phyloP scores from a whole-genome alignment of 2,888 invertebrate species.

The Patella ulyssiponensis region DNA sequence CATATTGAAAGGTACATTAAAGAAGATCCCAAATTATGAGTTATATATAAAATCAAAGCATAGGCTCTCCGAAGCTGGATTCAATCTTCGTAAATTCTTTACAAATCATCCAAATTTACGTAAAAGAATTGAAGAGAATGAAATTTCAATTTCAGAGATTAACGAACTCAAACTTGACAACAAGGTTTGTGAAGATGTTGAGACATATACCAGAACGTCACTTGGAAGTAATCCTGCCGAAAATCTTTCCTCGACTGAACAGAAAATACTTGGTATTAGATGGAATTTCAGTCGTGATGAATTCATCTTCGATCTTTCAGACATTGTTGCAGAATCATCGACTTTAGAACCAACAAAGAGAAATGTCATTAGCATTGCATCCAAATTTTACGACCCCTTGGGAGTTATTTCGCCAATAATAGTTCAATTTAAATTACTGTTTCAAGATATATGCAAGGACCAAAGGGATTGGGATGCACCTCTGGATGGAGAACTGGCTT shows the following conservation, averaged over 20 bases:
- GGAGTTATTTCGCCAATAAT: not conserved
- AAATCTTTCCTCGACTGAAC: not conserved
- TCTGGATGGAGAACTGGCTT: not conserved
- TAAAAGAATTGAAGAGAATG: not conserved
- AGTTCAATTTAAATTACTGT: not conserved
- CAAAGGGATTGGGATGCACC: not conserved
- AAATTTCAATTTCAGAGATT: not conserved
- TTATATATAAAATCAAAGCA: not conserved
- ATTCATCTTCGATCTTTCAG: not conserved
- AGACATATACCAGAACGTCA: not conserved
- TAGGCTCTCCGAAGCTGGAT: not conserved
- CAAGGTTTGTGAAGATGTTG: not conserved
- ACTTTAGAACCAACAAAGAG: constrained; percentile 1
- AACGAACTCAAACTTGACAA: not conserved
- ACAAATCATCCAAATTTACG: not conserved
- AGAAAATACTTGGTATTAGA: not conserved
- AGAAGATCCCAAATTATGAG: not conserved
- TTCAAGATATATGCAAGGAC: not conserved
- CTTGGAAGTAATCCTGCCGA: not conserved
- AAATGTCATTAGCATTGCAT: not conserved
- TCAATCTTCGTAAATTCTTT: not conserved
- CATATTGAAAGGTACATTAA: not conserved
- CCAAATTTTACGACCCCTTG: not conserved
- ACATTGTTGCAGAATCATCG: not conserved
- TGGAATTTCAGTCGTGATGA: not conserved